These are phyloP conservation scores for Thaumetopoea pityocampa DNA, from an alignment of 1,140 invertebrate species.

Conservation along the genomic window DNA sequence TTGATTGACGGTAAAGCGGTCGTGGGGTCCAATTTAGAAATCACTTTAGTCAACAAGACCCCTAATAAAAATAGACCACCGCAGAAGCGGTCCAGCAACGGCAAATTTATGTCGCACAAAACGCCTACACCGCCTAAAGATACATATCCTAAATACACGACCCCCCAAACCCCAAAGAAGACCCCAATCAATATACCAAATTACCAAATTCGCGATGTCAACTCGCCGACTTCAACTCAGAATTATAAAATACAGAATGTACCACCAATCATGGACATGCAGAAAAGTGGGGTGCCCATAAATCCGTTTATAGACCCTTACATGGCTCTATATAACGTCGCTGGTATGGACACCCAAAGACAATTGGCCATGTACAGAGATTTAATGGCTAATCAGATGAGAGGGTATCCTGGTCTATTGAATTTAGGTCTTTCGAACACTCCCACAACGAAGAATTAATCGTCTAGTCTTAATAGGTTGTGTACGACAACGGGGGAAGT, in stretches of 20 bases:
- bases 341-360: constrained; percentile 49
- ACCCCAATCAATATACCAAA: constrained; percentile 45
- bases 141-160: constrained; percentile 29
- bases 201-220: constrained; percentile 45
- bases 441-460: constrained; percentile 63
- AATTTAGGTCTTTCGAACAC: constrained; percentile 35
- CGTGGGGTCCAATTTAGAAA: constrained; percentile 78
- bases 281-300: constrained; percentile 32
- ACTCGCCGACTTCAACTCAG: constrained; percentile 31
- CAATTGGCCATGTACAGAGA: constrained; percentile 53
- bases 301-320: constrained; percentile 58
- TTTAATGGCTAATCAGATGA: constrained; percentile 46
- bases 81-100: constrained; percentile 61
- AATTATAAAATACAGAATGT: constrained; percentile 35
- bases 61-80: constrained; percentile 40
- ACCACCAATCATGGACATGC: constrained; percentile 45
- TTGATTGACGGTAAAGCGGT: constrained; percentile 52
- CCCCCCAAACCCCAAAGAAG: constrained; percentile 31
- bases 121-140: constrained; percentile 51
- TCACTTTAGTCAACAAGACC: constrained; percentile 75
- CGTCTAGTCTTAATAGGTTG: constrained; percentile 34
- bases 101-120: constrained; percentile 64
- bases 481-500: too few relatives aligned
- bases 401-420: constrained; percentile 41
- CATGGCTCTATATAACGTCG: constrained; percentile 58